These are phyloP conservation scores for Ammodytes marinus DNA, from an alignment of 2,113 vertebrate species.

Conservation along the genomic window DNA sequence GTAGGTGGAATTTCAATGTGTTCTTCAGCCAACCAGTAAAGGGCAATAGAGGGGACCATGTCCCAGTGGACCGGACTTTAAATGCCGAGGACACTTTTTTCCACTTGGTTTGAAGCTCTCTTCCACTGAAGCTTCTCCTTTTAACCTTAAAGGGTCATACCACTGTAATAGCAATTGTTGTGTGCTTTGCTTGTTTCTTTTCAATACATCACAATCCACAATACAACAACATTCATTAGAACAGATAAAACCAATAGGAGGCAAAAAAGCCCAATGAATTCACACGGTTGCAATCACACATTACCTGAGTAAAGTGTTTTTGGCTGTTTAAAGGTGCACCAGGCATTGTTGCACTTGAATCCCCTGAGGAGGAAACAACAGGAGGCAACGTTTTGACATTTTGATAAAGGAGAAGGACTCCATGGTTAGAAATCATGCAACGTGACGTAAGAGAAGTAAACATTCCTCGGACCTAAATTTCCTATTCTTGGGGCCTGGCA, in stretches of 20 bases:
- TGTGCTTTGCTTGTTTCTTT: constrained; percentile 2
- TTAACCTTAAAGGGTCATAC: constrained; percentile 29
- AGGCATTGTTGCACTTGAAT: constrained; percentile 31
- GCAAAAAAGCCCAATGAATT: constrained; percentile 22
- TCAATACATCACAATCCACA: constrained; percentile 10
- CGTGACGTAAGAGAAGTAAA: constrained; percentile 36
- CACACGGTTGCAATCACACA: constrained; percentile 26
- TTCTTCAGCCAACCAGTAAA: constrained; percentile 59
- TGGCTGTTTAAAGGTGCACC: constrained; percentile 30
- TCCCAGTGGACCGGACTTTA: constrained; percentile 56
- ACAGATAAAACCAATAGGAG: background rate
- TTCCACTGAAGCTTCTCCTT: constrained; percentile 30
- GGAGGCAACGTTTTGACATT: constrained; percentile 65
- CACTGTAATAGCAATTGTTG: constrained; percentile 7
- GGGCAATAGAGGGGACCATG: constrained; percentile 56
- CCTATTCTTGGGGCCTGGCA: constrained; percentile 59
- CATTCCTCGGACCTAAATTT: constrained; percentile 64
- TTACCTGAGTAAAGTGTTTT: constrained; percentile 24
- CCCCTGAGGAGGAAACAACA: constrained; percentile 32
- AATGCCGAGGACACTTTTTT: constrained; percentile 56
- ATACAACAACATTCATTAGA: background rate
- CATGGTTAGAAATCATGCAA: constrained; percentile 51
- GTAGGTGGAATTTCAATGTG: constrained; percentile 58
- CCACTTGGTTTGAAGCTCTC: constrained; percentile 39
- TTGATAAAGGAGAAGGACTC: constrained; percentile 36